A percentile compares a stretch with the other conserved stretches of the same genome.
Conservation (phyloP, 2,113 vertebrate genomes). For the Solenodon paradoxus region DNA sequence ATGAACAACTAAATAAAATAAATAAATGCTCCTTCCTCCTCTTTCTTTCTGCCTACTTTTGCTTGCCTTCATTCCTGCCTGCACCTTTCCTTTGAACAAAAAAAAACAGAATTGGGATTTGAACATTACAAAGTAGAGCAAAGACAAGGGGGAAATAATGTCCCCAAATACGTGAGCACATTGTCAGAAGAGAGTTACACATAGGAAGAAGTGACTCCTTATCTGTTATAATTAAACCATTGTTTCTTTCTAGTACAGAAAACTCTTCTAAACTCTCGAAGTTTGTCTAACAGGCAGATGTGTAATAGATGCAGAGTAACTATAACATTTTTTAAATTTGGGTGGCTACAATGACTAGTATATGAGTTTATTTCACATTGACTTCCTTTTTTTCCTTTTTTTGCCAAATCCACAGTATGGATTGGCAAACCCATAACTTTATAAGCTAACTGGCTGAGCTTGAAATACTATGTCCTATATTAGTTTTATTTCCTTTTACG, state of each 20-base stretch:
- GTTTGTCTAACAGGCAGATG: not conserved
- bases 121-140: not conserved
- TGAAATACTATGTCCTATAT: not conserved
- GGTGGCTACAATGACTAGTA: not conserved
- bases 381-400: not conserved
- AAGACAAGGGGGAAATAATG: not conserved
- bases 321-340: not conserved
- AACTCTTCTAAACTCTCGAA: not conserved
- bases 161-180: not conserved
- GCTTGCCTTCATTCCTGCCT: too few species aligned
- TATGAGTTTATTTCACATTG: not conserved
- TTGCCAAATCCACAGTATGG: not conserved
- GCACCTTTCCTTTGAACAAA: too few species aligned
- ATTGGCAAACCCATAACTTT: not conserved
- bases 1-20: too few species aligned
- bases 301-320: not conserved
- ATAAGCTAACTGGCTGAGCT: not conserved
- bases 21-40: too few species aligned
- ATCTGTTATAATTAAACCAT: not conserved
- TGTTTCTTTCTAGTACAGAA: not conserved
- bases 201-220: not conserved
- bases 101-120: not conserved
- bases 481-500: not conserved
- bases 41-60: too few species aligned
- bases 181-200: not conserved